phyloP scores from a whole-genome alignment of 2,113 vertebrate species.

The Noturus placidus region DNA sequence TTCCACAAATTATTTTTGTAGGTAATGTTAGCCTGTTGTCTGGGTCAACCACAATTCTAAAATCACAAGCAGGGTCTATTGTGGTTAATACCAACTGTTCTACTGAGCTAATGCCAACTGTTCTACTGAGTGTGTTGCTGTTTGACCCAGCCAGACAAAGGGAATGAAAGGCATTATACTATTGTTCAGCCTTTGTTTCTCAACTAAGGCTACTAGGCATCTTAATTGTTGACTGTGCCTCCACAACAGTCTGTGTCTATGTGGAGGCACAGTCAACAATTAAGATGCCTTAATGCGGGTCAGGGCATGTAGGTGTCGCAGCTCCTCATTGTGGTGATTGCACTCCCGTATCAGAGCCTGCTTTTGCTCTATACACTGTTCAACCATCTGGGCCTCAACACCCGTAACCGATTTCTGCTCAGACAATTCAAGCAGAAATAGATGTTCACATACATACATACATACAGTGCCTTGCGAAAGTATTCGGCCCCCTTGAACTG shows the following conservation, averaged over 20 bases:
- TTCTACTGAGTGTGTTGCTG: background rate
- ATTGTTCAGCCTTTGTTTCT: too few relatives aligned
- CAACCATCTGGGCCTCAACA: slow-evolving; percentile 66
- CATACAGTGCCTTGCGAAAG: too few relatives aligned
- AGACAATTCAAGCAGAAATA: background rate
- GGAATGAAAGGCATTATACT: too few relatives aligned
- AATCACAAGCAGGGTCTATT: too few relatives aligned
- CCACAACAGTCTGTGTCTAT: too few relatives aligned
- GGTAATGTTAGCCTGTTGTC: background rate
- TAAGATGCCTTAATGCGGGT: slow-evolving; percentile 78
- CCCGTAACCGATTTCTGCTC: slow-evolving; percentile 71
- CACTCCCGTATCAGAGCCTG: slow-evolving; percentile 75
- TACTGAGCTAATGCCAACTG: too few relatives aligned
- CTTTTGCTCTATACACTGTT: slow-evolving; percentile 75
- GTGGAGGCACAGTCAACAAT: too few relatives aligned
- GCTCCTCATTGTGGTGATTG: slow-evolving; percentile 70
- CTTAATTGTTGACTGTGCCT: too few relatives aligned
- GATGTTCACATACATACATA: background rate
- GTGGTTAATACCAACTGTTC: background rate
- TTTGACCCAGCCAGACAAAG: too few relatives aligned
- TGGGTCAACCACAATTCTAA: background rate
- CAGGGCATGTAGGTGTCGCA: slow-evolving; percentile 76
- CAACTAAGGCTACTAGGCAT: too few relatives aligned
- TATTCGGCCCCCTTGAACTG: too few relatives aligned
- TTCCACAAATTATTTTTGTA: background rate